Conservation (phyloP, 2,888 invertebrate genomes). For the Lycia hirtaria region DNA sequence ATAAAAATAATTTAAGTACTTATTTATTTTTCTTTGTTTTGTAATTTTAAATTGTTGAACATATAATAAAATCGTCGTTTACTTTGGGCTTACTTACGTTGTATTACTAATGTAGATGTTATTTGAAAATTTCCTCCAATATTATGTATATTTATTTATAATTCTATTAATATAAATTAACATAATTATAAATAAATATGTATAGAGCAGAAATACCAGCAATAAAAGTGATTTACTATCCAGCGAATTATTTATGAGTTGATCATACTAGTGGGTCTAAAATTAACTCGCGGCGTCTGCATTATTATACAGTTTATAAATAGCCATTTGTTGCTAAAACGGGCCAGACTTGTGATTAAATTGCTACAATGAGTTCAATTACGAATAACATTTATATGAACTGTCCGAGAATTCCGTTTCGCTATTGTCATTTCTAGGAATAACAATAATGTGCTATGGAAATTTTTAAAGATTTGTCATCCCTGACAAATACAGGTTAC, state of each 20-base stretch:
- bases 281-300: conserved; percentile 23
- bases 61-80: too few species aligned
- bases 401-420: conserved; percentile 3
- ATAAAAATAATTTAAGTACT: too few species aligned
- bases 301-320: conserved; percentile 15
- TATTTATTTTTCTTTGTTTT: too few species aligned
- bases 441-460: too few species aligned
- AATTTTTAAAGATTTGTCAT: not conserved
- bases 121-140: too few species aligned
- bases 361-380: conserved; percentile 24
- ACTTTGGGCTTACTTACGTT: too few species aligned
- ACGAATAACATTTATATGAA: conserved; percentile 14
- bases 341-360: conserved; percentile 20
- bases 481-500: not conserved
- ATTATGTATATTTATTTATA: too few species aligned
- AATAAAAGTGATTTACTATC: not conserved
- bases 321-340: conserved; percentile 28
- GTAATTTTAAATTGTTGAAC: too few species aligned
- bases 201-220: too few species aligned
- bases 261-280: conserved; percentile 13
- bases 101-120: too few species aligned
- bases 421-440: conserved; percentile 2
- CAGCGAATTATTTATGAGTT: conserved; percentile 9
- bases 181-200: too few species aligned
- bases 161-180: too few species aligned